Conservation (phyloP, 2,797 vertebrate species). For the Sciurus vulgaris region DNA sequence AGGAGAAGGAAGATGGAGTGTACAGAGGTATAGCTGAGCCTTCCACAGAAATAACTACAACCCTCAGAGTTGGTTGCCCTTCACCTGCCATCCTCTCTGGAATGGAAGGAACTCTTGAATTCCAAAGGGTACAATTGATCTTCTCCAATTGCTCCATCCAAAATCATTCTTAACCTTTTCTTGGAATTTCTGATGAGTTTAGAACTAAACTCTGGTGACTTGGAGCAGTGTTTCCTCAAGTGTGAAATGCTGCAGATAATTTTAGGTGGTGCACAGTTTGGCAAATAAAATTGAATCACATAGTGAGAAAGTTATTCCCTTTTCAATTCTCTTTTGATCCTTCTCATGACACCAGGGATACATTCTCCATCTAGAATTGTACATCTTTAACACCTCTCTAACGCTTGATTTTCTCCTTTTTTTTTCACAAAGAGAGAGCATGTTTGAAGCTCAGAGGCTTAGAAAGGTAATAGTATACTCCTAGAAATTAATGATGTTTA, state of each 20-base stretch:
- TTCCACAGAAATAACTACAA: neutral
- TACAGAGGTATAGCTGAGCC: neutral
- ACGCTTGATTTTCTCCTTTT: neutral
- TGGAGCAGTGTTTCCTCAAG: slow-evolving; percentile 35
- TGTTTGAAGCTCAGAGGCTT: slow-evolving; percentile 17
- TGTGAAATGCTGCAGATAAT: slow-evolving; percentile 59
- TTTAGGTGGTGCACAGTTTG: slow-evolving; percentile 56
- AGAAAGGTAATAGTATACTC: neutral
- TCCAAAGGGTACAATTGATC: neutral
- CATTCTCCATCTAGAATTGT: slow-evolving; percentile 32
- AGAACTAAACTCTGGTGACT: slow-evolving; percentile 40
- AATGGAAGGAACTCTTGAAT: neutral
- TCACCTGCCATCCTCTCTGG: neutral
- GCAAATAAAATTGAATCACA: slow-evolving; percentile 70
- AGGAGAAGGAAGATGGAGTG: neutral
- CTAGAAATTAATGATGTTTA: slow-evolving; percentile 32
- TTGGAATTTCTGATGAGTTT: slow-evolving; percentile 59
- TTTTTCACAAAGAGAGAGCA: neutral
- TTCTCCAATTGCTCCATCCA: neutral
- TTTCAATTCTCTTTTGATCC: slow-evolving; percentile 72
- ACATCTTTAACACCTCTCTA: slow-evolving; percentile 22
- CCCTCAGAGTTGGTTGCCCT: neutral
- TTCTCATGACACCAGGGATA: slow-evolving; percentile 53
- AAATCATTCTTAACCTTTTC: slow-evolving; percentile 32
- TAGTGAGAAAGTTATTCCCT: slow-evolving; percentile 61